Evolutionary conservation across 2,113 vertebrate species (phyloP), one percentile per base, ranked within the genome.

Genomic region (Forbesichthys agassizii): DNA sequence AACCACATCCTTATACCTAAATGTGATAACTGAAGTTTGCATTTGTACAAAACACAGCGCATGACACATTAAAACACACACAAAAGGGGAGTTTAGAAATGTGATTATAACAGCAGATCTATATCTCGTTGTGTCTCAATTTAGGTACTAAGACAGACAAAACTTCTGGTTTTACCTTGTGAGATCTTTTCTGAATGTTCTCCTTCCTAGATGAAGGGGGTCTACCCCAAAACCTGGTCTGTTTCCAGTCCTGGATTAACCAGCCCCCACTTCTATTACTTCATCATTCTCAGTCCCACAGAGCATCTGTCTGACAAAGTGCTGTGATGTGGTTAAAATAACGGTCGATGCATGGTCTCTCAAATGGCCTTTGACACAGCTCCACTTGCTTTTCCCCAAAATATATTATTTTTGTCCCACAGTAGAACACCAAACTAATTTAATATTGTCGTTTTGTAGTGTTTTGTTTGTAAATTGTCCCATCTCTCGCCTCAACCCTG

Each of bases 131-230:
- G 20, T 20, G 20, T 20, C 20, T 20, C 20, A 20, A 20, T 2
- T 20, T 20, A 20, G 20, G 58, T 73, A 52, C 4, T 68, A 52
- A 74, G 66, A 46, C 64, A 63, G 68, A 20, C 42, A 70, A 73
- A 72, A 80, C 52, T 61, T 58, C 49, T 69, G 68, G 13, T 59
- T 79, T 84, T 64, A 79, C 42, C 52, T 27, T 27, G 8, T n/a
- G 14, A 64, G 53, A 54, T 46, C 61, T 84, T 78, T 12, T 78
- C 71, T 61, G 20, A 74, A 52, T 62, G 68, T 46, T 81, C 68
- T 61, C 69, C 88, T 88, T 81, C 66, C 68, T 82, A 86, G 79
- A 79, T 77, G 79, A 74, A 84, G 9, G 18, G 49, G 61, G 66
- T 76, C 70, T 73, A 73, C n/a, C 51, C 69, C 52, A 48, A 67